Percentiles rank a stretch among this genome's conserved stretches.
Conservation (phyloP, 2,888 invertebrate genomes). For the Euphydryas editha region DNA sequence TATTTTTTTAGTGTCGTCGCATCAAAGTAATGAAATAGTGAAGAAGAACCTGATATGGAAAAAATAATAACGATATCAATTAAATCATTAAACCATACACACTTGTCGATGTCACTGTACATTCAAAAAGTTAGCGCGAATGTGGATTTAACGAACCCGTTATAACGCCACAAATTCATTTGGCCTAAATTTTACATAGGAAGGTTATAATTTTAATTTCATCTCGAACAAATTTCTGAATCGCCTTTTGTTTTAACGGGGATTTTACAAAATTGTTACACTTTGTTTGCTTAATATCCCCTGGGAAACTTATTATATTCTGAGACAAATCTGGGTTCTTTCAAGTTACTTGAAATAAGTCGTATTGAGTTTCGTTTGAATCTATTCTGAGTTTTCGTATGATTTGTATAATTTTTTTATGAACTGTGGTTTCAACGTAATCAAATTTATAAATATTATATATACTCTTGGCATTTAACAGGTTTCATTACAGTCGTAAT, state of each 20-base stretch:
- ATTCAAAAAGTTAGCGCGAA: conserved; percentile 9
- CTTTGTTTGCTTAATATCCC: neutral
- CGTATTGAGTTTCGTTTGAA: too few relatives aligned
- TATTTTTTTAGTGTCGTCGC: neutral
- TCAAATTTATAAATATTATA: too few relatives aligned
- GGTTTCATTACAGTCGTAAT: too few relatives aligned
- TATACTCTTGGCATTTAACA: too few relatives aligned
- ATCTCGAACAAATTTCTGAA: conserved; percentile 1
- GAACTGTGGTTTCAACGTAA: too few relatives aligned
- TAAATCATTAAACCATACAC: neutral
- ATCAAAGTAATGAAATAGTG: neutral
- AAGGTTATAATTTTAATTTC: conserved; percentile 28
- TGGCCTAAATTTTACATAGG: conserved; percentile 15
- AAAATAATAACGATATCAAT: neutral
- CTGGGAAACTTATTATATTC: neutral
- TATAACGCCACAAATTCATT: conserved; percentile 22
- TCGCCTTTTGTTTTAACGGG: neutral
- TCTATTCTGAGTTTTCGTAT: neutral
- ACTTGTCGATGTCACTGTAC: conserved; percentile 10
- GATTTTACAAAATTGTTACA: neutral
- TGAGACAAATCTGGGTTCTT: neutral
- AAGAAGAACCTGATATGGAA: neutral
- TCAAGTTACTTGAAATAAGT: neutral
- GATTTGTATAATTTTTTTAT: neutral
- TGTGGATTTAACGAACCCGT: conserved; percentile 27